phyloP scores from a whole-genome alignment of 2,113 vertebrate genomes.

The Solea solea region DNA sequence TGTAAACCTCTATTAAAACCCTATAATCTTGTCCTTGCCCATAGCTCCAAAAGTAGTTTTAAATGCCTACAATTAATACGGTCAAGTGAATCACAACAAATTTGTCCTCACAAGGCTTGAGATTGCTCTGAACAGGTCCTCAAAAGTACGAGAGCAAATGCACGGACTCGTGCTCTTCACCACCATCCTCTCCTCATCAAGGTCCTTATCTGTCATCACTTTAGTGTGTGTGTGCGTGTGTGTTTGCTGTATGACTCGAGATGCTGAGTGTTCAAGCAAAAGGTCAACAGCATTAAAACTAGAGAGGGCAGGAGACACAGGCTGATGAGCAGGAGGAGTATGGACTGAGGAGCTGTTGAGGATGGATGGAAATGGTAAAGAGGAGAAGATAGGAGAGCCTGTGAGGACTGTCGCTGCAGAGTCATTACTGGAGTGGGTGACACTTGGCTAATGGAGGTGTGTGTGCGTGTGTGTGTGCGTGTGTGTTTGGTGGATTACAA shows the following conservation, averaged over 20 bases:
- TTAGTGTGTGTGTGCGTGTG: constrained; percentile 1
- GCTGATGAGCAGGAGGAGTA: constrained; percentile 61
- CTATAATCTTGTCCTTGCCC: not conserved
- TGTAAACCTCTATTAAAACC: not conserved
- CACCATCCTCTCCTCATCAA: constrained; percentile 29
- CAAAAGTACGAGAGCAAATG: constrained; percentile 27
- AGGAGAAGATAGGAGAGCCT: constrained; percentile 54
- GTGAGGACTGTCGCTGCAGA: constrained; percentile 63
- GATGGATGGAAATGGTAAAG: constrained; percentile 51
- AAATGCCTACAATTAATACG: constrained; percentile 14
- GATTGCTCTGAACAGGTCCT: constrained; percentile 21
- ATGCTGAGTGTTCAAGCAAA: constrained; percentile 65
- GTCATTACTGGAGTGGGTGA: constrained; percentile 61
- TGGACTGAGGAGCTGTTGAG: constrained; percentile 63
- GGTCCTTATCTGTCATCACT: constrained; percentile 37
- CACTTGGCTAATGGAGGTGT: constrained; percentile 41
- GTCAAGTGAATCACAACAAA: constrained; percentile 31
- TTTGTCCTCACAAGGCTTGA: constrained; percentile 13
- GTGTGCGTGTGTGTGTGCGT: not conserved
- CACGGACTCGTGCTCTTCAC: constrained; percentile 17
- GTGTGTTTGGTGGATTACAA: constrained; percentile 21
- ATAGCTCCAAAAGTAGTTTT: not conserved
- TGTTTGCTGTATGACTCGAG: constrained; percentile 28
- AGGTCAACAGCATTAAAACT: constrained; percentile 74
- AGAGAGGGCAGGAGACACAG: constrained; percentile 40